phyloP scores from a whole-genome alignment of 2,797 vertebrate genomes.

The Enteromius radiatus region DNA sequence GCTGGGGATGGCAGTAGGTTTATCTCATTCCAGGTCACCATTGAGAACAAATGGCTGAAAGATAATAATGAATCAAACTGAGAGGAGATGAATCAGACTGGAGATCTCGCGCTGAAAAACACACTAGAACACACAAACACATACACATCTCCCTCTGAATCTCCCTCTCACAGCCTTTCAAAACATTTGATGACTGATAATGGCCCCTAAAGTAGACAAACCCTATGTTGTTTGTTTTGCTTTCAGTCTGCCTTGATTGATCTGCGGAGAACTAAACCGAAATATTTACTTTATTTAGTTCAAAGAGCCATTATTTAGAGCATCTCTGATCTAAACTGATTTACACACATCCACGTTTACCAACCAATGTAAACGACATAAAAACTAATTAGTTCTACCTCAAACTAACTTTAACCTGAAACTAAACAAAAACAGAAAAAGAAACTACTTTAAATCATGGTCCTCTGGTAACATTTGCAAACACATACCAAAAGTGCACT shows the following conservation, averaged over 20 bases:
- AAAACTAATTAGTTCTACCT: not conserved
- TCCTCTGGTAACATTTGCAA: not conserved
- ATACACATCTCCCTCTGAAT: not conserved
- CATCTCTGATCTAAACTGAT: conserved; percentile 62
- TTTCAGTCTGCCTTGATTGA: conserved; percentile 61
- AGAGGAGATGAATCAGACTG: conserved; percentile 25
- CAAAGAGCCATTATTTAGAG: conserved; percentile 69
- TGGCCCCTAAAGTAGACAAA: conserved; percentile 19
- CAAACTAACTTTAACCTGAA: not conserved
- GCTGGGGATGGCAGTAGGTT: not conserved
- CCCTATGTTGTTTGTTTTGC: conserved; percentile 28
- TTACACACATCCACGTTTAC: not conserved
- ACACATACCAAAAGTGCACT: conserved; percentile 12
- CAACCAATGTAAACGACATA: not conserved
- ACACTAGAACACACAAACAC: conserved; percentile 6
- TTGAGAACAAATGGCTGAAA: not conserved
- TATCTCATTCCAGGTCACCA: conserved; percentile 18
- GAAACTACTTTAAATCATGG: not conserved
- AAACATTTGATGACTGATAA: conserved; percentile 36
- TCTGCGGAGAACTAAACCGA: conserved; percentile 70
- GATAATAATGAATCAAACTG: conserved; percentile 20
- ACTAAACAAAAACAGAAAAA: not conserved
- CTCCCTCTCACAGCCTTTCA: conserved; percentile 5
- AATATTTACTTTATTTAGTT: conserved; percentile 74
- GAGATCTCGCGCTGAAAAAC: not conserved